Evolutionary conservation across 2,888 invertebrate genomes (phyloP), one percentile per base, ranked within the genome.

Genomic region (Galeruca laticollis): DNA sequence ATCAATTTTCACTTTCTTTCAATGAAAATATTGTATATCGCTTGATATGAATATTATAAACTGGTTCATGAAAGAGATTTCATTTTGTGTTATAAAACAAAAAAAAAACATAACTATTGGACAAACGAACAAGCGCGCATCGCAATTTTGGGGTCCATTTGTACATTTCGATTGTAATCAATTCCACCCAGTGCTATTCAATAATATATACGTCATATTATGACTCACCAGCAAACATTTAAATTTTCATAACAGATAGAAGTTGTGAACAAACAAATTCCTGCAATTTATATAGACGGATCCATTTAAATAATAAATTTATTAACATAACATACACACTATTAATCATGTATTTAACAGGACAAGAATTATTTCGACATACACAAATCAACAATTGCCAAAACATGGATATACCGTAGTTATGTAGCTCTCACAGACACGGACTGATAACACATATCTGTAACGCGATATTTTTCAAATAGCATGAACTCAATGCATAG

Each of bases 231-330:
- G 51, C 62, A 63, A 60, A 68, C 67, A 71, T 62, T 71, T 49
- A 33, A 68, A 60, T 68, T 64, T 52, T 62, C 54, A 56, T 68
- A 64, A 71, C 68, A 68, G 68, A 71, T 64, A 60, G 64, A 40
- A 63, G 60, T 64, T 64, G 71, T 68, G 68, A 71, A 71, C 68
- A 68, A 37, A 68, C 71, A 68, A 54, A 68, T 71, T 60, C 60
- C 40, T 63, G 64, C 71, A 68, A 71, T 68, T 71, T 70, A 65
- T 69, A 64, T 62, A 69, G 63, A 72, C 47, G 64, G 63, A 69
- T 67, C 69, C 72, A 72, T 72, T 72, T 69, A 68, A 69, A 69
- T 72, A 72, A 69, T 72, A 69, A 72, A 72, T 72, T 72, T 69
- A 72, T 72, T 67, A 72, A 60, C 62, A 56, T 33, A 52, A 59